Base-by-base conservation (phyloP, 2,113 vertebrate genomes). In the Apaloderma vittatum region DNA sequence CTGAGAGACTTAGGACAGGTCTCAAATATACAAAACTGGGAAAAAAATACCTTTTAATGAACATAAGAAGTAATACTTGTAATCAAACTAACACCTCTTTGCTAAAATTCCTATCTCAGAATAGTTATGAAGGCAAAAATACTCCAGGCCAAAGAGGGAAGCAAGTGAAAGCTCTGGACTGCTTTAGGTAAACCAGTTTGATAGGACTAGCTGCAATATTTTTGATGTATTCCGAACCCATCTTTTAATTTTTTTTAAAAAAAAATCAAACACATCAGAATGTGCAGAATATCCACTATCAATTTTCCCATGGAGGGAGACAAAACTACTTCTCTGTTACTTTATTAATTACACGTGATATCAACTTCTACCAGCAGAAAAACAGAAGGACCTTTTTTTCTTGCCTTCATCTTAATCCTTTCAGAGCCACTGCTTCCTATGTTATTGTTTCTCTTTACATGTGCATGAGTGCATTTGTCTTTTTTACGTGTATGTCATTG, bases 1-100 rank as follows among this genome's bases (percentile, higher is more conserved):
- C 4, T 48, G 49, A 58, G 36, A 71, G 12, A 27, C 6, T 37
- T 57, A n/a, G 11, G 13, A 32, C 14, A 57, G 4, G 3, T 54
- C 11, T 12, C 7, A 34, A 29, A 26, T 20, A 59, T 6, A 24
- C 4, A 75, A 81, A 85, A 51, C 6, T 0, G 16, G 22, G 4
- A 9, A 20, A 74, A 52, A 68, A 19, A 0, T 2, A 6, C 1
- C 3, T 59, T 63, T 63, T 29, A 68, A 15, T 10, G 3, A 84
- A 83, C 70, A 80, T 30, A 15, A 5, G 0, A 49, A 75, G 24
- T 73, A 61, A 32, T 46, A 30, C 0, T 58, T 78, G 24, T 17
- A 40, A 20, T 74, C 27, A 58, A 46, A 18, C 36, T 52, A 29
- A 61, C 20, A 51, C 4, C 4, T 57, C 34, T 0, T 0, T 62